A percentile compares a stretch with the other conserved stretches of the same genome.
These are phyloP conservation scores for Falcaria lacertinaria DNA, from an alignment of 2,888 invertebrate genomes.

Conservation along the genomic window DNA sequence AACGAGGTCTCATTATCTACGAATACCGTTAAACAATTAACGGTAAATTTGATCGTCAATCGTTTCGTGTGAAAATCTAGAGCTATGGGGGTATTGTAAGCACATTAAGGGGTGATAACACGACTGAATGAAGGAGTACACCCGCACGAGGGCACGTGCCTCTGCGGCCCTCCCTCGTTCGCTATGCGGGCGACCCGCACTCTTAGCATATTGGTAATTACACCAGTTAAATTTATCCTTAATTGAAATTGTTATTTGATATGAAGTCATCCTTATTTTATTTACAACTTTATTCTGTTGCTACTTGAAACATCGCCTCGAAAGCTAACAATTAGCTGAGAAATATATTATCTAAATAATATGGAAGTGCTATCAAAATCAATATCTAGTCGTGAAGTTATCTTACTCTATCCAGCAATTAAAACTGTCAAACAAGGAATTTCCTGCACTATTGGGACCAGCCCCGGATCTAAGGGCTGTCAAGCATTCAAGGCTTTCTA, in stretches of 20 bases:
- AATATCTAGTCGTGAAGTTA: too few species aligned
- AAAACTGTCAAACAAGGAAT: too few species aligned
- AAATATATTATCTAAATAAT: too few species aligned
- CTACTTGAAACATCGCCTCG: too few species aligned
- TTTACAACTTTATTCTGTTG: too few species aligned
- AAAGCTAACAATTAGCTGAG: too few species aligned
- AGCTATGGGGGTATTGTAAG: conserved; percentile 58
- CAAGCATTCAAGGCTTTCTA: too few species aligned
- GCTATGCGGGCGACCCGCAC: conserved; percentile 1
- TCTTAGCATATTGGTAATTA: neutral
- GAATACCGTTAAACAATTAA: conserved; percentile 16
- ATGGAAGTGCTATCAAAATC: too few species aligned
- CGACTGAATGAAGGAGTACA: conserved; percentile 13
- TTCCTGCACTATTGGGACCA: too few species aligned
- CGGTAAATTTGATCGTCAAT: conserved; percentile 26
- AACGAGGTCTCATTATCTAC: conserved; percentile 1
- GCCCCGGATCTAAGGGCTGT: too few species aligned
- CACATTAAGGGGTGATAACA: conserved; percentile 53
- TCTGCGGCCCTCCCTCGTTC: neutral
- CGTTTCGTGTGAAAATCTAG: conserved; percentile 61
- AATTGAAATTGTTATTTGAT: neutral
- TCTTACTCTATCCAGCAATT: too few species aligned
- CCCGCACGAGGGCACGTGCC: conserved; percentile 44
- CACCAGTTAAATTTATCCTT: neutral
- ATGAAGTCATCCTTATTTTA: too few species aligned